These are phyloP conservation scores for Diadromus collaris DNA, from an alignment of 2,888 invertebrate genomes.

Conservation along the genomic window DNA sequence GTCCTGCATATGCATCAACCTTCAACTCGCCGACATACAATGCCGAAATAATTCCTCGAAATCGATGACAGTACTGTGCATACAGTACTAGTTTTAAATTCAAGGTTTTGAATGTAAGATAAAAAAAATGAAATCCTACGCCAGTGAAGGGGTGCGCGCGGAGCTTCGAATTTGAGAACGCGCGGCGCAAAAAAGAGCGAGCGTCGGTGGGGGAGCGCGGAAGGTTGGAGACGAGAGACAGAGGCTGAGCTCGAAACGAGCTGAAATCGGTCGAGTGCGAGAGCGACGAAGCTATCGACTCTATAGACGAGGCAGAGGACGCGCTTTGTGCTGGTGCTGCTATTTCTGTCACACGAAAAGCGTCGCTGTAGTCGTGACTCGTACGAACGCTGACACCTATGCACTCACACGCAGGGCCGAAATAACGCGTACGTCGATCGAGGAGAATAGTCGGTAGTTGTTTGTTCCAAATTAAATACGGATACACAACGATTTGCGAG, in stretches of 20 bases:
- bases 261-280: neutral
- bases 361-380: conserved; percentile 2
- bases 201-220: conserved; percentile 8
- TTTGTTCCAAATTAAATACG: conserved; percentile 1
- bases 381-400: conserved; percentile 26
- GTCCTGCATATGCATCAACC: neutral
- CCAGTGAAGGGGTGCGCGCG: conserved; percentile 24
- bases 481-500: conserved; percentile 3
- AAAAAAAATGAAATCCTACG: neutral
- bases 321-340: conserved; percentile 60
- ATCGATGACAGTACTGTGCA: neutral
- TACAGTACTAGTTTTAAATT: neutral
- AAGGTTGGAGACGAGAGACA: conserved; percentile 43
- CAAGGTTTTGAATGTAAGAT: neutral
- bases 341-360: conserved; percentile 72
- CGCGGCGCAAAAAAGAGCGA: conserved; percentile 19
- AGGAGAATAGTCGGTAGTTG: conserved; percentile 19
- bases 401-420: neutral
- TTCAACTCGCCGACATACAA: neutral
- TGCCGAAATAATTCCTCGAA: neutral
- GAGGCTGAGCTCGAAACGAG: conserved; percentile 2
- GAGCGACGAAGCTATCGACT: neutral
- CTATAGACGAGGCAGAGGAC: conserved; percentile 45
- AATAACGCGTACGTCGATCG: conserved; percentile 33
- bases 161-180: conserved; percentile 1